These are phyloP conservation scores for Sebastes minor DNA, from an alignment of 2,797 vertebrate genomes.

Conservation along the genomic window DNA sequence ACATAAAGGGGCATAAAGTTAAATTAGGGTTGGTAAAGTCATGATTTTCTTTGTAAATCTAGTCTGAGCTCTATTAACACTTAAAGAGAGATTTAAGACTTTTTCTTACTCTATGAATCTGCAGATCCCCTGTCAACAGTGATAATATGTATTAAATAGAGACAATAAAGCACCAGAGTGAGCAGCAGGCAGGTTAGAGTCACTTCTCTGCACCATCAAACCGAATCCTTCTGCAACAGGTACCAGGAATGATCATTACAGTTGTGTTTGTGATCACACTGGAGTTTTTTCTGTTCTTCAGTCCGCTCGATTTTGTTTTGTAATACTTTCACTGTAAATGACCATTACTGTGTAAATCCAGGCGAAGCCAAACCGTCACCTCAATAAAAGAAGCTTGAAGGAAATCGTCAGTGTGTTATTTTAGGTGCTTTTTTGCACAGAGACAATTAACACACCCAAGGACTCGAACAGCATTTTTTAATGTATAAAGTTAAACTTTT, in stretches of 20 bases:
- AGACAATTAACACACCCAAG: not conserved
- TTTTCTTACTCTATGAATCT: not conserved
- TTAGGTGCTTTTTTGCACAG: not conserved
- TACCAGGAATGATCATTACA: conserved; percentile 34
- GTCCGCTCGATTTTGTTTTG: conserved; percentile 59
- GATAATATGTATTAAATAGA: not conserved
- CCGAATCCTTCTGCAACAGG: conserved; percentile 32
- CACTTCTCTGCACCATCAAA: conserved; percentile 43
- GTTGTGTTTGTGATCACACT: conserved; percentile 62
- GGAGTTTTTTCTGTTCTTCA: conserved; percentile 20
- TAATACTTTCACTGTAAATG: conserved; percentile 81
- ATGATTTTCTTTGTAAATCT: not conserved
- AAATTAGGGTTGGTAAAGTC: not conserved
- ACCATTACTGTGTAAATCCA: conserved; percentile 81
- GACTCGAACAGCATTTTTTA: conserved; percentile 29
- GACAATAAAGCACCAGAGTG: conserved; percentile 25
- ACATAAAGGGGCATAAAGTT: not conserved
- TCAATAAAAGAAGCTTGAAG: conserved; percentile 84
- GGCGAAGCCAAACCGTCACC: conserved; percentile 75
- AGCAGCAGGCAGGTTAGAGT: conserved; percentile 21
- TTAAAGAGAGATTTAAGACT: not conserved
- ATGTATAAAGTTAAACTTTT: conserved; percentile 84
- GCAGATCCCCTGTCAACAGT: conserved; percentile 25
- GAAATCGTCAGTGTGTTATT: conserved; percentile 30
- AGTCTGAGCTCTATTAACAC: not conserved